These are phyloP conservation scores for Galago senegalensis DNA, from an alignment of 2,797 vertebrate species.

Conservation along the genomic window DNA sequence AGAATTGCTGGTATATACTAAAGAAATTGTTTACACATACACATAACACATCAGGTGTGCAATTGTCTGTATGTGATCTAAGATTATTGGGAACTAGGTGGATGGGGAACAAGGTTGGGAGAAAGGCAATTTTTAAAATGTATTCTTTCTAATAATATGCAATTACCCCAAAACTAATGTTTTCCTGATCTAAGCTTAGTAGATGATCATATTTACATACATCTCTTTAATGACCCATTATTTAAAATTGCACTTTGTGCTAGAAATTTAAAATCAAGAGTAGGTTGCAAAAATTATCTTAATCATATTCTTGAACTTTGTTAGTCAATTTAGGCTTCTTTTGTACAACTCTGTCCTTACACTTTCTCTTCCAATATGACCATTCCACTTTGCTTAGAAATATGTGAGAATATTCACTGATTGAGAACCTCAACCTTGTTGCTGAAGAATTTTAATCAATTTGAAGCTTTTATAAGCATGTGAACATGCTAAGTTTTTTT, in stretches of 20 bases:
- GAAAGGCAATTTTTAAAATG: background rate
- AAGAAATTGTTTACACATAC: background rate
- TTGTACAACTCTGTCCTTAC: background rate
- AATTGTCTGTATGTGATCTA: background rate
- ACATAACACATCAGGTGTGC: background rate
- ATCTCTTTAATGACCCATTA: slow-evolving; percentile 8
- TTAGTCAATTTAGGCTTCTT: slow-evolving; percentile 2
- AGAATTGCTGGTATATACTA: background rate
- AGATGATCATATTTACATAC: background rate
- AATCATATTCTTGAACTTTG: slow-evolving; percentile 49
- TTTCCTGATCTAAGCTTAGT: background rate
- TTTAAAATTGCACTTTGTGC: slow-evolving; percentile 30
- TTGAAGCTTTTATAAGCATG: slow-evolving; percentile 26
- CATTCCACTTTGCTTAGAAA: slow-evolving; percentile 67
- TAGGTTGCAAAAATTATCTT: slow-evolving; percentile 3
- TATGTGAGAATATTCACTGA: slow-evolving; percentile 31
- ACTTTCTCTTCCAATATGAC: slow-evolving; percentile 61
- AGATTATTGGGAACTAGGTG: background rate
- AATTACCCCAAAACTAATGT: background rate
- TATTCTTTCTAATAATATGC: background rate
- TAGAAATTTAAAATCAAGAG: slow-evolving; percentile 41
- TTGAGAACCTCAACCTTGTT: slow-evolving; percentile 64
- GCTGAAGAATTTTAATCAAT: slow-evolving; percentile 69
- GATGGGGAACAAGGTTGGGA: too few species aligned
- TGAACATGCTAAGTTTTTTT: background rate